phyloP scores from a whole-genome alignment of 1,140 invertebrate genomes.

The Drosophila chauvacae region DNA sequence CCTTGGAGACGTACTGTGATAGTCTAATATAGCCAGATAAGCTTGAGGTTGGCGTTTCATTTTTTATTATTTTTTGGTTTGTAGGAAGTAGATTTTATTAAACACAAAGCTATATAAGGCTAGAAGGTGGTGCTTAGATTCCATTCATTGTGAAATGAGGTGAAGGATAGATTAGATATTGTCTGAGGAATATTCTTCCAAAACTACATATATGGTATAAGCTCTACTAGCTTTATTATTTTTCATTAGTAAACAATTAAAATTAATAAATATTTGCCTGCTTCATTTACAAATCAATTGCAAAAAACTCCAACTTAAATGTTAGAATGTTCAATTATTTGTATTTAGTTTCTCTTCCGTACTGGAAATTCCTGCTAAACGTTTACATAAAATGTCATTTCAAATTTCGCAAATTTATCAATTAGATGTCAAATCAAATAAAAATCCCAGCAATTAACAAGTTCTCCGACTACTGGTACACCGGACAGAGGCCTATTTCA shows the following conservation, averaged over 20 bases:
- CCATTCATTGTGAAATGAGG: constrained; percentile 8
- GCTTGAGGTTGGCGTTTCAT: constrained; percentile 3
- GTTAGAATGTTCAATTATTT: constrained; percentile 25
- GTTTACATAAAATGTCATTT: constrained; percentile 36
- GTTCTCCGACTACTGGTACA: constrained; percentile 11
- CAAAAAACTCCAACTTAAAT: constrained; percentile 11
- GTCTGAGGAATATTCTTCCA: neutral
- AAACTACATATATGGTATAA: neutral
- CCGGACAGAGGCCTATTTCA: constrained; percentile 20
- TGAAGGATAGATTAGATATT: constrained; percentile 4
- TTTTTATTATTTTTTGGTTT: constrained; percentile 1
- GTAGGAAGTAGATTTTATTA: neutral
- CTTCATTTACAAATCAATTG: constrained; percentile 10
- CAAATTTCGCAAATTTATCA: constrained; percentile 52
- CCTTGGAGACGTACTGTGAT: constrained; percentile 6
- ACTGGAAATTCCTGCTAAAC: constrained; percentile 12
- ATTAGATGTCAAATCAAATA: constrained; percentile 60
- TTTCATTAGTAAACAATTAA: neutral
- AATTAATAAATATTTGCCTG: neutral
- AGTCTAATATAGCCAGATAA: constrained; percentile 19
- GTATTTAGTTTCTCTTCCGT: constrained; percentile 22
- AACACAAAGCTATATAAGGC: constrained; percentile 4
- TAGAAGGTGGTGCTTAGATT: neutral
- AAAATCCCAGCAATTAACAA: constrained; percentile 52
- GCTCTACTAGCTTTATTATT: neutral